phyloP scores from a whole-genome alignment of 1,140 invertebrate genomes.

The Dendroctonus ponderosae region DNA sequence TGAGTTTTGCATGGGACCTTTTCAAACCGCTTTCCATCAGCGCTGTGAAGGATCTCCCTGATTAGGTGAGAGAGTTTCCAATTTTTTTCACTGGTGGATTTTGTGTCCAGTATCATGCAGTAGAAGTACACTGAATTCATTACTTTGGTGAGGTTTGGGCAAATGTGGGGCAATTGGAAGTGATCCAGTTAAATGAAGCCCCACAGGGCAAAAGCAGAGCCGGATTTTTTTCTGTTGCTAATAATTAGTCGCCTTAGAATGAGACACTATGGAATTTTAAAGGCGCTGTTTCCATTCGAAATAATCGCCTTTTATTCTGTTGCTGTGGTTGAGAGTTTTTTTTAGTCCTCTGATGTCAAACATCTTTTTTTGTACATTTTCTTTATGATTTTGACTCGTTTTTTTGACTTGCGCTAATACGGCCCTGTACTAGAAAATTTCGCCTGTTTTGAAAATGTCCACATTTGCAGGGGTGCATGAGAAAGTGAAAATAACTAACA shows the following conservation, averaged over 20 bases:
- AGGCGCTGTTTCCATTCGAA: too few relatives aligned
- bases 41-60: not conserved
- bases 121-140: conserved; percentile 3
- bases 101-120: conserved; percentile 8
- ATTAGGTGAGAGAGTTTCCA: conserved; percentile 2
- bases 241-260: not conserved
- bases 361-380: too few relatives aligned
- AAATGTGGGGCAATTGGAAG: not conserved
- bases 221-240: not conserved
- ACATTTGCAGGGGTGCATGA: not conserved
- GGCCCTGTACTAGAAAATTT: not conserved
- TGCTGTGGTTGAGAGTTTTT: too few relatives aligned
- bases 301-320: too few relatives aligned
- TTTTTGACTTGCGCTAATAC: not conserved
- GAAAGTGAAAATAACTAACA: not conserved
- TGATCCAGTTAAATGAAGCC: not conserved
- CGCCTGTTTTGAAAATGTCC: not conserved
- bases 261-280: too few relatives aligned
- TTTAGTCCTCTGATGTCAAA: too few relatives aligned
- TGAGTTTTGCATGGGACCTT: conserved; percentile 1
- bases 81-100: not conserved
- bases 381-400: not conserved
- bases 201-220: not conserved
- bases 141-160: not conserved
- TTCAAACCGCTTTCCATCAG: conserved; percentile 2